These are phyloP conservation scores for Botia almorhae DNA, from an alignment of 2,797 vertebrate genomes.

Conservation along the genomic window DNA sequence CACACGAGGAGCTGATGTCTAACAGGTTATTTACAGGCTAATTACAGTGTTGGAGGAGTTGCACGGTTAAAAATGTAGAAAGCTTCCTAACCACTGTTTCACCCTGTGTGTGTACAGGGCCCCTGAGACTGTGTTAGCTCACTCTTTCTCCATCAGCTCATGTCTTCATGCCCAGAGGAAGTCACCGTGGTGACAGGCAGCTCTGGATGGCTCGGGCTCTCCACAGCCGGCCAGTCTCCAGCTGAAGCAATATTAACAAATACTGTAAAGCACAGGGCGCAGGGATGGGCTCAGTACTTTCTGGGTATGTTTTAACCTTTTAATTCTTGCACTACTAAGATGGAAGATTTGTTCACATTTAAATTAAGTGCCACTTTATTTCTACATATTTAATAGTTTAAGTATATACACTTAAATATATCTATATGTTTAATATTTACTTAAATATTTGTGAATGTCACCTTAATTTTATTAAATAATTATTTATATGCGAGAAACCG, in stretches of 20 bases:
- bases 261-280: conserved; percentile 40
- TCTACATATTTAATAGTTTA: background rate
- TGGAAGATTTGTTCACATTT: background rate
- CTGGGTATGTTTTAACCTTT: conserved; percentile 9
- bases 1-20: conserved; percentile 86
- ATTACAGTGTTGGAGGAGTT: conserved; percentile 91
- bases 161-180: conserved; percentile 84
- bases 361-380: background rate
- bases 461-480: background rate
- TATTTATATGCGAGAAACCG: conserved; percentile 6
- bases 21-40: conserved; percentile 96
- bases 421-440: background rate
- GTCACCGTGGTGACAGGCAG: conserved; percentile 68
- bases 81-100: conserved; percentile 92
- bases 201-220: conserved; percentile 62
- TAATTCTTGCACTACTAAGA: too few relatives aligned
- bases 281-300: conserved; percentile 26
- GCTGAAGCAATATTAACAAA: conserved; percentile 48
- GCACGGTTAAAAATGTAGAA: conserved; percentile 92
- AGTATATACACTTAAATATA: background rate
- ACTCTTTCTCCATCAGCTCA: conserved; percentile 83
- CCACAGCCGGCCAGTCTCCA: conserved; percentile 33
- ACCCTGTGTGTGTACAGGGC: conserved; percentile 84
- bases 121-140: conserved; percentile 79
- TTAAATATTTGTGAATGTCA: conserved; percentile 7